phyloP scores from a whole-genome alignment of 2,888 invertebrate genomes.

The Strigamia maritima region DNA sequence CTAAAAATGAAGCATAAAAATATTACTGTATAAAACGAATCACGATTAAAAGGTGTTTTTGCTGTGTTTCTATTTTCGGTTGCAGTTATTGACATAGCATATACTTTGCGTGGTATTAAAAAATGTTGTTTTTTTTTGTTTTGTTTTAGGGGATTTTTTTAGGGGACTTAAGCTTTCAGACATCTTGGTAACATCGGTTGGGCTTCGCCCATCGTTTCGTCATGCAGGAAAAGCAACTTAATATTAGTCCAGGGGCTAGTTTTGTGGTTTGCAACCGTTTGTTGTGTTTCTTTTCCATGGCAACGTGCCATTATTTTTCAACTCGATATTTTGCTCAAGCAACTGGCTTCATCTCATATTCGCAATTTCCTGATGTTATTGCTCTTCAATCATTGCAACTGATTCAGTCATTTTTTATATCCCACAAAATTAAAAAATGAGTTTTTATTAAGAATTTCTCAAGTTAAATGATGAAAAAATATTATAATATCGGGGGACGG shows the following conservation, averaged over 20 bases:
- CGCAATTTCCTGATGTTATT: not conserved
- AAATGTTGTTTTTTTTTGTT: not conserved
- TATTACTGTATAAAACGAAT: no score
- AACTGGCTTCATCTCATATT: not conserved
- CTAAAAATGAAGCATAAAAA: no score
- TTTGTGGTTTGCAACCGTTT: slow-evolving; percentile 5
- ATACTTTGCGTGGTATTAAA: not conserved
- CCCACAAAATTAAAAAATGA: no score
- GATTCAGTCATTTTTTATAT: not conserved
- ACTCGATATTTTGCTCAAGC: not conserved
- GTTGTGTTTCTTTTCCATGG: slow-evolving; percentile 31
- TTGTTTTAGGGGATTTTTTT: not conserved
- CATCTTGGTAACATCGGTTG: not conserved
- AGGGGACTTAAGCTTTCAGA: not conserved
- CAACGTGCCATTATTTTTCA: slow-evolving; percentile 21
- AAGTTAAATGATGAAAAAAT: no score
- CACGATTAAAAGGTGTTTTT: no score
- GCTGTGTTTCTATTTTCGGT: no score
- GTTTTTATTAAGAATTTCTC: no score
- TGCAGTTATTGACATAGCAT: not conserved
- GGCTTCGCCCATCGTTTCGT: not conserved
- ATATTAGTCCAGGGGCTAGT: slow-evolving; percentile 1
- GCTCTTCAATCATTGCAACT: not conserved
- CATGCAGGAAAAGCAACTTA: slow-evolving; percentile 3
- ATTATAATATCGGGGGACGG: no score